Percentiles rank a stretch among this genome's conserved stretches.
phyloP scores from a whole-genome alignment of 1,140 invertebrate genomes.

The Polyergus mexicanus region DNA sequence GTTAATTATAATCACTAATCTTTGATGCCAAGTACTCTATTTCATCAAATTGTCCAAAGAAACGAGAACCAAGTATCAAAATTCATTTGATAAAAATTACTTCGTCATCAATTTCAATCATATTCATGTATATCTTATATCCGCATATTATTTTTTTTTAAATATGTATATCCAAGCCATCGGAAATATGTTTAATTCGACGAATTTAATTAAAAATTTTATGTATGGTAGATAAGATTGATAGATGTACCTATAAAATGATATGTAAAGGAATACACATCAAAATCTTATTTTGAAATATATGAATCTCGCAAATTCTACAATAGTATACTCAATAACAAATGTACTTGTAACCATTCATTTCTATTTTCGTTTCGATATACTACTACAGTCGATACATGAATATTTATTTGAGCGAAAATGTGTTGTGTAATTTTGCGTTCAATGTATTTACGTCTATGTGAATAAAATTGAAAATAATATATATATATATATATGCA shows the following conservation, averaged over 20 bases:
- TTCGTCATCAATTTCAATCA: background rate
- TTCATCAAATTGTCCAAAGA: slow-evolving; percentile 8
- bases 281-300: slow-evolving; percentile 23
- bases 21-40: slow-evolving; percentile 14
- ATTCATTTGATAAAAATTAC: background rate
- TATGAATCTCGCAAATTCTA: background rate
- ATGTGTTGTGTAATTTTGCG: slow-evolving; percentile 74
- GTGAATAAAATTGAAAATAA: slow-evolving; percentile 63
- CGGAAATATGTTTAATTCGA: background rate
- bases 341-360: slow-evolving; percentile 5
- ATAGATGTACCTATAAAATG: background rate
- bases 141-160: slow-evolving; percentile 15
- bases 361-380: slow-evolving; percentile 44
- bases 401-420: slow-evolving; percentile 66
- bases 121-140: slow-evolving; percentile 44
- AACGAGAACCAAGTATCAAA: background rate
- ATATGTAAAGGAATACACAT: too few species aligned
- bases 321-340: slow-evolving; percentile 18
- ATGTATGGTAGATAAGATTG: background rate
- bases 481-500: slow-evolving; percentile 48
- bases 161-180: background rate
- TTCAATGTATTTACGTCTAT: slow-evolving; percentile 70
- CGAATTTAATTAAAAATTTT: slow-evolving; percentile 38
- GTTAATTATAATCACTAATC: background rate
- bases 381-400: slow-evolving; percentile 41